Base-by-base conservation (phyloP, 1,140 invertebrate genomes). In the Akabosia matsudoensis region DNA sequence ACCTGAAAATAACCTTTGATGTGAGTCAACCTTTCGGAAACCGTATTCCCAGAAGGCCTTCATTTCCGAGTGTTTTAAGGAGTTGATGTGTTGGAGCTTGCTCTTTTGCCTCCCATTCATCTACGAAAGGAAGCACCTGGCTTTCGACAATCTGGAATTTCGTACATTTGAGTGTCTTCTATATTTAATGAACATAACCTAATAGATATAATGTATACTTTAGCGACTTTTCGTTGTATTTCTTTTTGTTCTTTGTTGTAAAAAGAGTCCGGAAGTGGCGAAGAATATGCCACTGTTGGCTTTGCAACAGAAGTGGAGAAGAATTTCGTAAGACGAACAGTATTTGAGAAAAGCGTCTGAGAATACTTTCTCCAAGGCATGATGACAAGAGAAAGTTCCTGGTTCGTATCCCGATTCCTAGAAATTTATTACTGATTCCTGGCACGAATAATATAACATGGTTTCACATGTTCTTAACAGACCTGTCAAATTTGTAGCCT, bases 101-200 rank as follows among this genome's bases (percentile, higher is more conserved):
- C 33, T 83, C 82, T 31, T 83, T 82, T 51, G 80, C 82, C 78
- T 89, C 88, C 88, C 88, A 89, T 81, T 88, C 76, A 80, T 89
- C 87, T 26, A 89, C 87, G 83, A 84, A 83, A 22, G 88, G 88
- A 83, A 89, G 88, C 33, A 89, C 87, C 26, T 89, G 86, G 74
- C 84, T 83, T 7, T 88, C 87, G 73, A 89, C 87, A 16, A 88
- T 30, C 74, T 74, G 52, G 45, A 51, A 13, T 51, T 10, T n/a
- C 45, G n/a, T 51, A 51, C 10, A n/a, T 51, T 51, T 33, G 34
- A 72, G n/a, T 33, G 13, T 33, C 34, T 30, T 67, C 14, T 22
- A 67, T 30, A 13, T 14, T 13, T 30, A 67, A 22, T 24, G 10
- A 24, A 3, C 33, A 72, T 37, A 7, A 33, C 33, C n/a, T 14